These are phyloP conservation scores for Neodontobutis hainanensis DNA, from an alignment of 2,113 vertebrate genomes.

Conservation along the genomic window DNA sequence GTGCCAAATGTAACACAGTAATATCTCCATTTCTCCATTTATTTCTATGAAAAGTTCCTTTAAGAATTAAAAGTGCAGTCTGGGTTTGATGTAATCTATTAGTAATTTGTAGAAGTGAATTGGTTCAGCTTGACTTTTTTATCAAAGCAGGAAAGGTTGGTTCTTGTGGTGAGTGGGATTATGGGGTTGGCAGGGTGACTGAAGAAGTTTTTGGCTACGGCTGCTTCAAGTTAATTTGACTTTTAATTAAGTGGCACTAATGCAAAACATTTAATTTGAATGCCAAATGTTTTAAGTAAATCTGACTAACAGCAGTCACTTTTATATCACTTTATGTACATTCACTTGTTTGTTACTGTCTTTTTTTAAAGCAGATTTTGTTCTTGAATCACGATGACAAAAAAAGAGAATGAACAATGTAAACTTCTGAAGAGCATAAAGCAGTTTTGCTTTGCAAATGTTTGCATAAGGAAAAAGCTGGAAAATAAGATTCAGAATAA, in stretches of 20 bases:
- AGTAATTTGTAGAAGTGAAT: no score
- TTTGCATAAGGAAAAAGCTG: constrained; percentile 6
- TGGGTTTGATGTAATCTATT: no score
- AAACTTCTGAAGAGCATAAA: constrained; percentile 40
- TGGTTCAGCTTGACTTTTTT: no score
- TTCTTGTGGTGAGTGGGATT: no score
- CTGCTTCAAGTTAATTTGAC: not conserved
- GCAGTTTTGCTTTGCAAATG: constrained; percentile 53
- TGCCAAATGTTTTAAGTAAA: constrained; percentile 3
- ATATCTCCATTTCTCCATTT: no score
- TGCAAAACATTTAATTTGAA: constrained; percentile 7
- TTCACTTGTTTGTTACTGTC: constrained; percentile 19
- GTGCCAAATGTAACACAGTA: constrained; percentile 38
- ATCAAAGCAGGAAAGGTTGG: no score
- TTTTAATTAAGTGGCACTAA: constrained; percentile 7
- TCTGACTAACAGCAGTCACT: not conserved
- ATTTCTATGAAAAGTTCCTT: no score
- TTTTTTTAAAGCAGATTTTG: constrained; percentile 27
- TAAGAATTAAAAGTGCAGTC: no score
- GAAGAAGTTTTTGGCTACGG: no score
- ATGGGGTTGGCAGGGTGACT: no score
- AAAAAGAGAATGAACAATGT: constrained; percentile 53
- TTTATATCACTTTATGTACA: not conserved
- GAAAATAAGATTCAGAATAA: constrained; percentile 31
- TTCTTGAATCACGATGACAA: constrained; percentile 27